Evolutionary conservation across 2,797 vertebrate species (phyloP), one percentile per base, ranked within the genome.

Genomic region (Melanotaenia parkinsoni): DNA sequence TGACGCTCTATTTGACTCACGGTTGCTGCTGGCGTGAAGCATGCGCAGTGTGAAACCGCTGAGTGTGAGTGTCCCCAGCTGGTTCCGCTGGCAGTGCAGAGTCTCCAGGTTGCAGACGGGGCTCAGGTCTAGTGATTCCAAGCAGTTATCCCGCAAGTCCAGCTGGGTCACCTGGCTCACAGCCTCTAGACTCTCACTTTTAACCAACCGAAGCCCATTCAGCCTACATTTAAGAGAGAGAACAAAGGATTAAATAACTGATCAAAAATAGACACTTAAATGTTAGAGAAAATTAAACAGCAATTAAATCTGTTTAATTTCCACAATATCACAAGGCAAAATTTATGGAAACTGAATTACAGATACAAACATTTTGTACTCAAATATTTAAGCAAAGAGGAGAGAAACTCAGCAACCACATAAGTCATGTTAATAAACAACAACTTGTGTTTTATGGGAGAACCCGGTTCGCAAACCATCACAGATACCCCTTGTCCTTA

Each of bases 51-150:
- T 93, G 83, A 97, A 97, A 64, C 97, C 97, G 2, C 96, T 96
- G 82, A 99, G 93, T 0, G 95, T 96, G 77, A 99, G 94, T 30
- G 95, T 94, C 84, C 89, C 93, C 90, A 99, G 93, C 75, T 94
- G 95, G 91, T 99, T 99, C 66, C 96, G 94, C 72, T 98, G 96
- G 53, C 97, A 99, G 88, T 96, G 94, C 83, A 99, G 92, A 72
- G 95, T 96, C 88, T 99, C 97, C 94, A 99, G 91, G 90, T 89
- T 95, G 89, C 95, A 95, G 76, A 96, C 67, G 12, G 93, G 93
- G 91, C 96, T 96, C 84, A 98, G 94, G 87, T 99, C 96, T 74
- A 99, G 91, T 18, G 94, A 91, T 64, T 92, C 91, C 79, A 99
- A 90, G 30, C 89, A 89, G 90, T 99, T 98, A 93, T 98, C 96